Percentiles rank a stretch among this genome's conserved stretches.
Evolutionary conservation across 1,140 invertebrate genomes (phyloP).

Genomic region (Limonius californicus): DNA sequence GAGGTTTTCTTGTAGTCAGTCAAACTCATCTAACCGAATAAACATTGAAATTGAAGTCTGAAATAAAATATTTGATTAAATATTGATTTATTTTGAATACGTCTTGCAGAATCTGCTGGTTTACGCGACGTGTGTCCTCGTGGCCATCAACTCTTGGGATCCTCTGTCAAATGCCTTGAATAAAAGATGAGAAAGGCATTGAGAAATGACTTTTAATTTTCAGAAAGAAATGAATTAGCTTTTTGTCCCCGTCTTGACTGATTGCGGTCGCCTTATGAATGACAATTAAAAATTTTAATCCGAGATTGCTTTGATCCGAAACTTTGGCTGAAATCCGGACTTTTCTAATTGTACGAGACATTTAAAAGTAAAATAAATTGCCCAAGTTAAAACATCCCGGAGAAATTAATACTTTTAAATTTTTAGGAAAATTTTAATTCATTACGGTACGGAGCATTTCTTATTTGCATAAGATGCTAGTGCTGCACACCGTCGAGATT

Average conservation of each 20-base stretch:
- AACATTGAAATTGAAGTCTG: constrained; percentile 26
- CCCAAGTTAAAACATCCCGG: constrained; percentile 18
- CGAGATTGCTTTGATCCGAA: constrained; percentile 15
- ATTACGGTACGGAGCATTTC: constrained; percentile 5
- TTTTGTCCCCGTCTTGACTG: constrained; percentile 18
- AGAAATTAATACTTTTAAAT: constrained; percentile 10
- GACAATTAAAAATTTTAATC: constrained; percentile 28
- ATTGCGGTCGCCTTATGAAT: constrained; percentile 22
- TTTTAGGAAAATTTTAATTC: constrained; percentile 8
- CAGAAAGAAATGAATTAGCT: constrained; percentile 18
- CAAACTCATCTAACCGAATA: constrained; percentile 27
- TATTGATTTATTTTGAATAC: constrained; percentile 24
- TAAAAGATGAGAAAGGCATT: constrained; percentile 25
- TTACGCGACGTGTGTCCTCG: constrained; percentile 18
- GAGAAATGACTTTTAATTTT: constrained; percentile 27
- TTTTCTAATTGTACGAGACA: constrained; percentile 13
- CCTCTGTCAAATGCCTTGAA: constrained; percentile 19
- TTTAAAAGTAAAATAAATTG: constrained; percentile 20
- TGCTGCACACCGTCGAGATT: constrained; percentile 2
- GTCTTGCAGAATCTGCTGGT: constrained; percentile 15
- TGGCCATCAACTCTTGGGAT: constrained; percentile 7
- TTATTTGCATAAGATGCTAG: constrained; percentile 12
- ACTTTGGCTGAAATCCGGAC: constrained; percentile 18
- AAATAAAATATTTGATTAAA: constrained; percentile 27
- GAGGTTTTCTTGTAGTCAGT: constrained; percentile 24